These are phyloP conservation scores for Drosophila sproati DNA, from an alignment of 1,140 invertebrate species.

Conservation along the genomic window DNA sequence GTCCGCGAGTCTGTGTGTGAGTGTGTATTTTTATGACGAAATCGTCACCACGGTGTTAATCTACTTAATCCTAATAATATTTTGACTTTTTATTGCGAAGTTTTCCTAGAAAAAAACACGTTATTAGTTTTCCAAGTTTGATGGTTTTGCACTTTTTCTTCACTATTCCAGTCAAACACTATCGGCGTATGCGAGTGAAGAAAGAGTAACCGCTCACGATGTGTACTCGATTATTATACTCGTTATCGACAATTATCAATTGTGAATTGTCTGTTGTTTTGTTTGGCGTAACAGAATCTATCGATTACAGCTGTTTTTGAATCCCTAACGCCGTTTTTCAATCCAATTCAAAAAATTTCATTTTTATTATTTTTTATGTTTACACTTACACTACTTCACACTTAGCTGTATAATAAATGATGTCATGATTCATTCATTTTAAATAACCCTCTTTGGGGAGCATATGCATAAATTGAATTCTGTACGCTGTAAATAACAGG, in stretches of 20 bases:
- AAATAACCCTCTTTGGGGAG: not conserved
- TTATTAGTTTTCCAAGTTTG: slow-evolving; percentile 33
- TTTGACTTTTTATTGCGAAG: slow-evolving; percentile 40
- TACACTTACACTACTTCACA: not conserved
- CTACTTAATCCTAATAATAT: slow-evolving; percentile 64
- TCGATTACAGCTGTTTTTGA: slow-evolving; percentile 2
- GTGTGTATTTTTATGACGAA: slow-evolving; percentile 12
- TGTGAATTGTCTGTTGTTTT: not conserved
- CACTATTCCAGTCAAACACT: slow-evolving; percentile 35
- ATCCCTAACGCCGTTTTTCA: not conserved
- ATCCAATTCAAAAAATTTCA: not conserved
- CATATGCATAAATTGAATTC: not conserved
- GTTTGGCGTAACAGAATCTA: not conserved
- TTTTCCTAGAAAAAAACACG: slow-evolving; percentile 49
- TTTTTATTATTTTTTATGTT: not conserved
- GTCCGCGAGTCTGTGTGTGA: slow-evolving; percentile 1
- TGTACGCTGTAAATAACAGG: slow-evolving; percentile 24
- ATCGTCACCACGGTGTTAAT: slow-evolving; percentile 29
- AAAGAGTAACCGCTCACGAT: slow-evolving; percentile 9
- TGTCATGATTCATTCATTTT: not conserved
- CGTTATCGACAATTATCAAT: not conserved
- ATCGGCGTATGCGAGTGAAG: slow-evolving; percentile 23
- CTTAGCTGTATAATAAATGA: not conserved
- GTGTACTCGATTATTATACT: not conserved
- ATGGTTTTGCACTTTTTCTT: slow-evolving; percentile 43